Evolutionary conservation across 2,888 invertebrate genomes (phyloP).

Genomic region (Tetanocera ferruginea): DNA sequence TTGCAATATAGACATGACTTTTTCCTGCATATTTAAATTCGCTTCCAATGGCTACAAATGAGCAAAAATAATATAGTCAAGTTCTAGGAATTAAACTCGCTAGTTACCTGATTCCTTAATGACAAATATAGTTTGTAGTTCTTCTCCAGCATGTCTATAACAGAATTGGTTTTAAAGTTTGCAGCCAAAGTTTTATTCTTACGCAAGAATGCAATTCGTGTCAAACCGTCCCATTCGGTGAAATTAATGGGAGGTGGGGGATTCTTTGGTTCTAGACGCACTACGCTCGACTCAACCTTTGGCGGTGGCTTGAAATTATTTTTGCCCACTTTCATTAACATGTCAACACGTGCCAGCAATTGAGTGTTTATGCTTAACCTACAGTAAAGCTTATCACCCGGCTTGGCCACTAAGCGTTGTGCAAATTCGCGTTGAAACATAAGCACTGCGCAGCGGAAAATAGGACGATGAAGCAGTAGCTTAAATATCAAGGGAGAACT

Average conservation of each 20-base stretch:
- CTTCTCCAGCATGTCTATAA: conserved; percentile 86
- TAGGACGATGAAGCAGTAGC: conserved; percentile 86
- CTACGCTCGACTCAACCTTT: conserved; percentile 98
- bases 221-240: conserved; percentile 98
- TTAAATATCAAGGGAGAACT: conserved; percentile 97
- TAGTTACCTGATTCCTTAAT: conserved; percentile 81
- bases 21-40: conserved; percentile 86
- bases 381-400: conserved; percentile 97
- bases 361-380: conserved; percentile 97
- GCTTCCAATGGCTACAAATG: conserved; percentile 78
- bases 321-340: conserved; percentile 96
- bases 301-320: conserved; percentile 99
- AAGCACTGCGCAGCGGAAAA: conserved; percentile 93
- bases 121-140: conserved; percentile 93
- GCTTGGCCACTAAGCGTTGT: conserved; percentile 94
- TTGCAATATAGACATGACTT: conserved; percentile 81
- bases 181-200: conserved; percentile 97
- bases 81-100: too few relatives aligned
- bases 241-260: conserved; percentile 97
- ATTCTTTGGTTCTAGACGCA: conserved; percentile 96
- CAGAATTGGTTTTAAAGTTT: conserved; percentile 88
- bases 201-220: conserved; percentile 92
- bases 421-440: conserved; percentile 99
- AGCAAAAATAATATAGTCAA: conserved; percentile 36
- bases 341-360: conserved; percentile 92